These are phyloP conservation scores for Conus canariensis DNA, from an alignment of 2,888 invertebrate species.

Conservation along the genomic window DNA sequence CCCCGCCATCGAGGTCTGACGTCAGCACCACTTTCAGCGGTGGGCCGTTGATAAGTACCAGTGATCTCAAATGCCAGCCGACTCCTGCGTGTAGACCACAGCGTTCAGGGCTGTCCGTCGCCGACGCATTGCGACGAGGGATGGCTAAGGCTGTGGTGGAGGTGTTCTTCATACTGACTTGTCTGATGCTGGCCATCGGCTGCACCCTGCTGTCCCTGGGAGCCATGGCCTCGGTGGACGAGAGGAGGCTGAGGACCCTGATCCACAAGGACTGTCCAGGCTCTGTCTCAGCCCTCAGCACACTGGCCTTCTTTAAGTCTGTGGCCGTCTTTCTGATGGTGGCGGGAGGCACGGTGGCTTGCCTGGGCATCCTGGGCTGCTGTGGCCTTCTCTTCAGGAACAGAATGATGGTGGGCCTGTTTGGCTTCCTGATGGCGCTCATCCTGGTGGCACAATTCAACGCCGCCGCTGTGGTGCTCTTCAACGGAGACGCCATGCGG, in stretches of 20 bases:
- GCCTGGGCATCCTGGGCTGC: constrained; percentile 28
- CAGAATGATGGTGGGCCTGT: not conserved
- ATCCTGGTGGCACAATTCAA: not conserved
- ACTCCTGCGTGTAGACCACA: not conserved
- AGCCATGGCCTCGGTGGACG: not conserved
- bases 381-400: not conserved
- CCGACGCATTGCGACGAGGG: not conserved
- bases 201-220: not conserved
- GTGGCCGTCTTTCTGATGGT: not conserved
- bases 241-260: not conserved
- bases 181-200: not conserved
- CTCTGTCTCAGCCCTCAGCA: not conserved
- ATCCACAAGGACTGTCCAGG: not conserved
- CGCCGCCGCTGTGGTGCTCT: not conserved
- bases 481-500: not conserved
- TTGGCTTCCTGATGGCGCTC: not conserved
- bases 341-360: not conserved
- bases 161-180: not conserved
- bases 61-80: not conserved
- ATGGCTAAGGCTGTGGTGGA: not conserved
- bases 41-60: not conserved
- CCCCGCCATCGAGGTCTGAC: not conserved
- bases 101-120: not conserved
- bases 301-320: not conserved
- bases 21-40: not conserved